phyloP scores from a whole-genome alignment of 2,113 vertebrate species.

The Plecturocebus donacophilus region DNA sequence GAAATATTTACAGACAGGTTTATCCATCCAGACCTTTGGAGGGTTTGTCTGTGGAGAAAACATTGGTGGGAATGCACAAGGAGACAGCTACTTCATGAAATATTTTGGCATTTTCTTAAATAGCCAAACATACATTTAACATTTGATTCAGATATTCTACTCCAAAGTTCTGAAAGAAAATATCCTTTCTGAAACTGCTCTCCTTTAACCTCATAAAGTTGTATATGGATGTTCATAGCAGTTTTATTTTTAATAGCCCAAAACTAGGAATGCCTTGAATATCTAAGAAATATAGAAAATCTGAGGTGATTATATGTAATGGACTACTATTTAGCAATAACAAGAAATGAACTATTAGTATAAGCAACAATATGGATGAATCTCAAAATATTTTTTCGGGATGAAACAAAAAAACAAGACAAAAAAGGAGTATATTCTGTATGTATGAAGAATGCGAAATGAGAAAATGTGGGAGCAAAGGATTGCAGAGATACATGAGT shows the following conservation, averaged over 20 bases:
- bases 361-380: neutral
- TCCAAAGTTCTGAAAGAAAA: neutral
- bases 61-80: neutral
- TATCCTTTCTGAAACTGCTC: too few species aligned
- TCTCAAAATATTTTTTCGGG: neutral
- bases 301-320: neutral
- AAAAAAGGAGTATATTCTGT: neutral
- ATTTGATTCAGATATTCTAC: neutral
- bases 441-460: rapidly evolving
- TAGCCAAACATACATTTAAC: neutral
- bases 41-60: neutral
- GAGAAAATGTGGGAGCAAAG: neutral
- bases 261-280: neutral
- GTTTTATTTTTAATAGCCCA: neutral
- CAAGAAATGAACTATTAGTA: neutral
- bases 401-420: neutral
- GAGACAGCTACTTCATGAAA: neutral
- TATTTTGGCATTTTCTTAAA: neutral
- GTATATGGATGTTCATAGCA: neutral
- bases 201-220: too few species aligned
- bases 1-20: neutral
- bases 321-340: neutral
- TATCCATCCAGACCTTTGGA: neutral
- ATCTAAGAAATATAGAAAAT: neutral
- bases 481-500: neutral